These are phyloP conservation scores for Ataeniobius toweri DNA, from an alignment of 2,797 vertebrate genomes.

Conservation along the genomic window DNA sequence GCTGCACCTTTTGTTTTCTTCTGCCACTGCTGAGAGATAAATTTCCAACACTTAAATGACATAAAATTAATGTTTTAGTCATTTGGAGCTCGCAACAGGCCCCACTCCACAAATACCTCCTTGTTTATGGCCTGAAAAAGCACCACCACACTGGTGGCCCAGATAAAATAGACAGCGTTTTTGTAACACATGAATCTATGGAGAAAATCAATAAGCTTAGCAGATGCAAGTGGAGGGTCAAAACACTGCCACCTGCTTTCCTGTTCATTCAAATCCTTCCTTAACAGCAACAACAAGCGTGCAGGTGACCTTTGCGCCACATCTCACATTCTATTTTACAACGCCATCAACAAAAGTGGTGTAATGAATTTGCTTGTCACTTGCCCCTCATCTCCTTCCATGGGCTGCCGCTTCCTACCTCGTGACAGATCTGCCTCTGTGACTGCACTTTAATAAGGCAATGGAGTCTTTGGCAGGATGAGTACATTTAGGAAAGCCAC, in stretches of 20 bases:
- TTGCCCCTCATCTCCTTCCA: conserved; percentile 35
- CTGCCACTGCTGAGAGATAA: neutral
- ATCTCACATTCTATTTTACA: conserved; percentile 60
- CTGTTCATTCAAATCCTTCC: conserved; percentile 45
- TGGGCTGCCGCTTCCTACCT: conserved; percentile 24
- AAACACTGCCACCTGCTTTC: conserved; percentile 17
- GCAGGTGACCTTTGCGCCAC: conserved; percentile 55
- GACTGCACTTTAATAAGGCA: conserved; percentile 74
- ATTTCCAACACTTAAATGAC: neutral
- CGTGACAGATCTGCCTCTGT: conserved; percentile 25
- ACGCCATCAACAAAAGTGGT: conserved; percentile 59
- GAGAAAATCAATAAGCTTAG: conserved; percentile 55
- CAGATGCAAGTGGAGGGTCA: conserved; percentile 40
- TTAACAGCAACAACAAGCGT: conserved; percentile 34
- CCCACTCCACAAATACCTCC: neutral
- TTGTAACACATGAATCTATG: conserved; percentile 14
- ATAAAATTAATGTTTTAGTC: neutral
- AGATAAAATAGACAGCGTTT: neutral
- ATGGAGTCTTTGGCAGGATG: conserved; percentile 78
- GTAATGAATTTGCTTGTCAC: conserved; percentile 69
- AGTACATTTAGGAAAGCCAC: conserved; percentile 62
- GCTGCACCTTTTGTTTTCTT: neutral
- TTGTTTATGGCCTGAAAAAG: neutral
- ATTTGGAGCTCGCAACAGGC: neutral
- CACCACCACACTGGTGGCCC: neutral